Base-by-base conservation (phyloP, 1,140 invertebrate species). In the Brachionus koreanus region DNA sequence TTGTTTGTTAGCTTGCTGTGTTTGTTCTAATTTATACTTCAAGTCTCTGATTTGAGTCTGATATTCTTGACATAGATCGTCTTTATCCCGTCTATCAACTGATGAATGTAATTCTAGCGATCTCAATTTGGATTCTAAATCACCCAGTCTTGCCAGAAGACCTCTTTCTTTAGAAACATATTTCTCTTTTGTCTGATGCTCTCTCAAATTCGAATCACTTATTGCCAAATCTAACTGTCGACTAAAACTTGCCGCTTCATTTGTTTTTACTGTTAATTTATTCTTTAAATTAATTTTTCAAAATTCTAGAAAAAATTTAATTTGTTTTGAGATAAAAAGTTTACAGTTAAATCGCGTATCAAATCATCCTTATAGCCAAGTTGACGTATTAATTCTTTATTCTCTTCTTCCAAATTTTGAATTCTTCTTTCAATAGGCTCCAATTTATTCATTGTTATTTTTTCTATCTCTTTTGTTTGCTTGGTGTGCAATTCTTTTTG, bases 181-280 rank as follows among this genome's bases (percentile, higher is more conserved):
- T 61, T 65, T 79, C 37, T 79, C 76, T n/a, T 79, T 79, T 19
- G 61, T 61, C 43, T 79, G 76, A 39, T 79, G 76, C 37, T 79
- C 76, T 63, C 37, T 79, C n/a, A 57, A 16, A n/a, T 79, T 65
- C 3, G 61, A 79, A 61, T 79, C 76, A 79, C 76, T 79, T 65
- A 79, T 23, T 23, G 76, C 76, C 49, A 79, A 79, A 16, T 79
- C 76, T n/a, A 79, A 43, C 42, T 79, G 76, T 12, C 76, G 19
- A 39, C 61, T 79, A 65, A 39, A 79, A 43, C 76, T 79, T 19
- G 76, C 33, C 57, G 76, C 76, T 43, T 79, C 76, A 42, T 79
- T 79, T 29, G 61, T 39, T 35, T 79, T 79, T 5, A 61, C 33
- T 16, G 19, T 65, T 29, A 79, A 35, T 29, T 79, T 79, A 10